Base-by-base conservation (phyloP, 2,888 invertebrate species). In the Myathropa florea region DNA sequence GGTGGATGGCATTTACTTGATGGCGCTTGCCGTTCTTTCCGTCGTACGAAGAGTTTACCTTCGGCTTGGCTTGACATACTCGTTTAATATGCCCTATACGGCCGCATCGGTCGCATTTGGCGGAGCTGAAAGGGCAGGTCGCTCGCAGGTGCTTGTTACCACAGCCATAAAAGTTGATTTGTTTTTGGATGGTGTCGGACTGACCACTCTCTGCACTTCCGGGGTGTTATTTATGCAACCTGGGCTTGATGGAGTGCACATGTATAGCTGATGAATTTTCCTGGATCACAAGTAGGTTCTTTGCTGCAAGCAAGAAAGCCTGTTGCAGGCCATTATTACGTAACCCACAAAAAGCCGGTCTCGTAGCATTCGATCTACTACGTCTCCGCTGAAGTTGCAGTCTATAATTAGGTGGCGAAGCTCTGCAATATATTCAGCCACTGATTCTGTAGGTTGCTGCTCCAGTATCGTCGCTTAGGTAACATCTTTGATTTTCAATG, bases 271-370 rank as follows among this genome's bases (percentile, higher is more conserved):
- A 28, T 26, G 65, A n/a, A 28, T 65, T 65, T 46, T 39, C 64
- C 18, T 64, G 64, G n/a, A 46, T 64, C n/a, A 21, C 21, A 18
- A 18, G 53, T 4, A 18, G 18, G 21, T 53, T 53, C 53, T 53
- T 53, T 53, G 53, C 53, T 18, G 53, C 21, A n/a, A 9, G 3
- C 39, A 28, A 28, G 3, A 28, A 28, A 3, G 28, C 28, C 28
- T 28, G 28, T 12, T 39, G 14, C n/a, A 39, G 39, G 12, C 39
- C 33, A 10, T 30, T 28, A 53, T 68, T 53, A 14, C 70, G 59
- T 57, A 59, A 21, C 9, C 59, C 59, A 36, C 70, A 71, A 33
- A 71, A 36, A 71, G 57, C n/a, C 70, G 33, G 21, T 71, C 70
- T 12, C 59, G 70, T 14, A 67, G 46, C 28, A 28, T 67, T n/a